Evolutionary conservation across 2,113 vertebrate genomes (phyloP).

Genomic region (Misgurnus mizolepis): DNA sequence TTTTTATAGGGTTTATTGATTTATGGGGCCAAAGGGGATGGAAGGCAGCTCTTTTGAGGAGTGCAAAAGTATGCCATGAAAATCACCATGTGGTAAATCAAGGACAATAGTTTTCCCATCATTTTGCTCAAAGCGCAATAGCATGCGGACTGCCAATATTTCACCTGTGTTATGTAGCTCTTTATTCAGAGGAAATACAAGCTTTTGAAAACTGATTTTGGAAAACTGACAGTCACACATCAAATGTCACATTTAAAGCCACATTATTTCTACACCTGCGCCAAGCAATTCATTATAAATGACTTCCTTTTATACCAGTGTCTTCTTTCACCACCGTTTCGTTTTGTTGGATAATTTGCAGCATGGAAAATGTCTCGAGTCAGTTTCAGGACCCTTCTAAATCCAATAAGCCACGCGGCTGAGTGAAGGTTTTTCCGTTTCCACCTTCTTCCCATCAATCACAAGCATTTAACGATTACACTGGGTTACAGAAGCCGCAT

Average conservation of each 20-base stretch:
- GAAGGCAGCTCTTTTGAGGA: slow-evolving; percentile 1
- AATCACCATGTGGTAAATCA: slow-evolving; percentile 27
- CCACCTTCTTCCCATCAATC: slow-evolving; percentile 36
- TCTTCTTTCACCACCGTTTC: background rate
- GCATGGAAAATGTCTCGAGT: slow-evolving; percentile 42
- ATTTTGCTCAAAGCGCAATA: slow-evolving; percentile 9
- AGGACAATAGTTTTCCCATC: slow-evolving; percentile 38
- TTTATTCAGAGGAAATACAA: background rate
- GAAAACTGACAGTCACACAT: slow-evolving; percentile 3
- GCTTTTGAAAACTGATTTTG: background rate
- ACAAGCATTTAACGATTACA: slow-evolving; percentile 42
- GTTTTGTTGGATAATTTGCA: slow-evolving; percentile 26
- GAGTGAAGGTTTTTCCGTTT: slow-evolving; percentile 33
- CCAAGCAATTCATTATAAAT: slow-evolving; percentile 25
- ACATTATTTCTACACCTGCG: background rate
- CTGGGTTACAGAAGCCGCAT: slow-evolving; percentile 37
- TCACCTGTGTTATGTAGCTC: background rate
- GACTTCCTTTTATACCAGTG: slow-evolving; percentile 1
- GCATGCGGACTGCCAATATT: slow-evolving; percentile 8
- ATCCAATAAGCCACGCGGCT: slow-evolving; percentile 42
- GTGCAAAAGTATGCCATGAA: slow-evolving; percentile 25
- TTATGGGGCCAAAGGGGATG: slow-evolving; percentile 2
- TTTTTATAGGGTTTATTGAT: slow-evolving; percentile 36
- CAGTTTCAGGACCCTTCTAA: slow-evolving; percentile 12
- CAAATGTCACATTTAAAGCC: background rate